phyloP scores from a whole-genome alignment of 35 echinoderm and acorn worm species.

The Apostichopus californicus region DNA sequence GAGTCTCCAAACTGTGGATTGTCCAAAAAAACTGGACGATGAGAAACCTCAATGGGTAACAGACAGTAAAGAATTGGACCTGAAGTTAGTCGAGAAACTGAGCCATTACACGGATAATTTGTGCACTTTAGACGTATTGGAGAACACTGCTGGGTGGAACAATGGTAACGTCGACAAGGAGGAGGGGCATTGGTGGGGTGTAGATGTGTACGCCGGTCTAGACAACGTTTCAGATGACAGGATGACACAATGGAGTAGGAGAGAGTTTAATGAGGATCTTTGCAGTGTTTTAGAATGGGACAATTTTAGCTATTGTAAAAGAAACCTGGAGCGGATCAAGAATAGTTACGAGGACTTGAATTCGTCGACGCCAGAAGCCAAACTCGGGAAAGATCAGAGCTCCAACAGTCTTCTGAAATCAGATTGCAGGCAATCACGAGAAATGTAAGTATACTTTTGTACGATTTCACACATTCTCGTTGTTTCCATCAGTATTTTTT shows the following conservation, averaged over 20 bases:
- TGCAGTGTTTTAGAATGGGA: conserved; percentile 13
- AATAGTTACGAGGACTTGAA: not conserved
- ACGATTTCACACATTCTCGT: too few relatives aligned
- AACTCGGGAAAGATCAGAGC: too few relatives aligned
- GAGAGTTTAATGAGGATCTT: not conserved
- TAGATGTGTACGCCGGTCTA: not conserved
- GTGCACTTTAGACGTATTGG: not conserved
- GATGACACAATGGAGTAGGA: not conserved
- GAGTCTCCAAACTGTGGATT: not conserved
- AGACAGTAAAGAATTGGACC: not conserved
- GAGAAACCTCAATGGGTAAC: not conserved
- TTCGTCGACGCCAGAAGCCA: too few relatives aligned
- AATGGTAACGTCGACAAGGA: conserved; percentile 15
- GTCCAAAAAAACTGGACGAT: not conserved
- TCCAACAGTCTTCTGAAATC: not conserved
- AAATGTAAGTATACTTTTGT: not conserved
- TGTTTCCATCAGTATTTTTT: too few relatives aligned
- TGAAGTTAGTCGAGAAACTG: not conserved
- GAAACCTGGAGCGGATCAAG: not conserved
- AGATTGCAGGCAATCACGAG: not conserved
- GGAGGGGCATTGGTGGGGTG: conserved; percentile 29
- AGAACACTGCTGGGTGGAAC: not conserved
- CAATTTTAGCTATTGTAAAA: not conserved
- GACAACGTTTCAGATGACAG: not conserved
- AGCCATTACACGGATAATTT: conserved; percentile 13